These are phyloP conservation scores for Melanostoma mellinum DNA, from an alignment of 2,888 invertebrate species.

Conservation along the genomic window DNA sequence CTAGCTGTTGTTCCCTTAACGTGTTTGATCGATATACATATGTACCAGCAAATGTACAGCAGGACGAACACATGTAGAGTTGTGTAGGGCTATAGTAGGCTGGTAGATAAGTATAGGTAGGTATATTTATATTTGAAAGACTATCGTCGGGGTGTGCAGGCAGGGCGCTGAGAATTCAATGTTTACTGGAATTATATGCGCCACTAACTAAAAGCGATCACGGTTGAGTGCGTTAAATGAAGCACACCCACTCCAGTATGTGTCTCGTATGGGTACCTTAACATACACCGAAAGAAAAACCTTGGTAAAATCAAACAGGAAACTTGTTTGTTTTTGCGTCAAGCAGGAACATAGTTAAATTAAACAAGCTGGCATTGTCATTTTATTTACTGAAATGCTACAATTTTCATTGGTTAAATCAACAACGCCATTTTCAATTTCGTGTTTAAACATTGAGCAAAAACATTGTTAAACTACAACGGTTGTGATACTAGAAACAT, in stretches of 20 bases:
- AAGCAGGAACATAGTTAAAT: too few species aligned
- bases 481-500: too few species aligned
- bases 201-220: constrained; percentile 70
- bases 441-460: too few species aligned
- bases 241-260: constrained; percentile 62
- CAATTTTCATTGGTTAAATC: too few species aligned
- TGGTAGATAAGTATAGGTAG: neutral
- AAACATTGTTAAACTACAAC: too few species aligned
- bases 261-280: constrained; percentile 20
- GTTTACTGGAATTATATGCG: constrained; percentile 69
- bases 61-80: constrained; percentile 66
- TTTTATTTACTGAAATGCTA: too few species aligned
- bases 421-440: too few species aligned
- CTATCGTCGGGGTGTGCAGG: neutral
- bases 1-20: constrained; percentile 58
- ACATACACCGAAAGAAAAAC: too few species aligned
- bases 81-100: constrained; percentile 35
- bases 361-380: too few species aligned
- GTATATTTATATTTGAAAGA: neutral
- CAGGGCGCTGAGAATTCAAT: constrained; percentile 42
- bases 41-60: constrained; percentile 64
- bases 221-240: constrained; percentile 65
- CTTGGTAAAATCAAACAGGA: too few species aligned
- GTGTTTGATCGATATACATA: constrained; percentile 73
- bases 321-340: too few species aligned